Base-by-base conservation (phyloP, 37 sponge, comb jelly and placozoan species). In the Trichoplax adhaerens region DNA sequence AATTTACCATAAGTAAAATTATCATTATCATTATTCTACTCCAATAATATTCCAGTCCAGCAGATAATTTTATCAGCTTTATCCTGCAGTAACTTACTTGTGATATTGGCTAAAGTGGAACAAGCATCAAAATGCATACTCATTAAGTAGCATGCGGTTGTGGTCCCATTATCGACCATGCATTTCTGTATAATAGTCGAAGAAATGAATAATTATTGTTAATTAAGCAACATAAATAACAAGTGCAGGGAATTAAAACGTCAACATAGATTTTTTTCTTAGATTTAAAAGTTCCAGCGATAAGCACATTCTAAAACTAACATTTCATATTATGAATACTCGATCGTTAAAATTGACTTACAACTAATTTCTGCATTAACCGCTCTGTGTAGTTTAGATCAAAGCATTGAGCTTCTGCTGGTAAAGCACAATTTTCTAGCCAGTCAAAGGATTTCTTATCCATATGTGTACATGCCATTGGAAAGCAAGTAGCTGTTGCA, bases 91-190 rank as follows among this genome's bases (percentile, higher is more conserved):
- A 29, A 29, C 12, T 8, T 8, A 49, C 78, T 72, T 48, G 79
- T 66, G 12, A 79, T 72, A 55, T 61, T 72, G 72, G 29, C 29
- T 29, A 29, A 29, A 29, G 29, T 29, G 29, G 29, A 29, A 29
- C 29, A 29, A 3, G 82, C 65, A 66, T 88, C 80, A 60, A 77
- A 66, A 68, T 88, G 89, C 1, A 84, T 77, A 48, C 85, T 83
- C 53, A 82, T 80, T 65, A 78, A 78, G 75, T 88, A 88, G 77
- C 79, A 74, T 49, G 89, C 89, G 3, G 89, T 88, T 49, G 89
- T 88, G 3, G 89, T 88, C 0, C 89, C 89, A 72, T 81, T 64
- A 1, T 12, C n/a, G 1, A 88, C 79, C 5, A 73, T 74, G 1
- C 82, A 82, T 52, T 70, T 78, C 86, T 86, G 71, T 5, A 3